Evolutionary conservation across 2,113 vertebrate genomes (phyloP), one percentile per base, ranked within the genome.

Genomic region (Pelecanus crispus): DNA sequence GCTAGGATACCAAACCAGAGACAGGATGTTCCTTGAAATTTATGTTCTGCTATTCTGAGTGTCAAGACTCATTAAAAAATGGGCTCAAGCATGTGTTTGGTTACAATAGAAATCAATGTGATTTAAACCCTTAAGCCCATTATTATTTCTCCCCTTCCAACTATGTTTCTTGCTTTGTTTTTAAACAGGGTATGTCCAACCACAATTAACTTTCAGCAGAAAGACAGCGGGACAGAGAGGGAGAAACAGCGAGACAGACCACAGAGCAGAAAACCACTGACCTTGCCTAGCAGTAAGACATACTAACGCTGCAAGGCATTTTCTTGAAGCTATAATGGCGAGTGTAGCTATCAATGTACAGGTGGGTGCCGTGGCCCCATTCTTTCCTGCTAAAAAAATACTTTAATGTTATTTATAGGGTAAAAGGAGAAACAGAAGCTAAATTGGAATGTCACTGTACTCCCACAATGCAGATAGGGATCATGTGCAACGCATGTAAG

Each of bases 401-500:
- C 82, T 47, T 50, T 18, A 16, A 15, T 47, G 21, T 38, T 88
- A 75, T 55, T 68, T 80, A 79, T 58, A 61, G 45, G 32, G 22
- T 50, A 73, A 89, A 72, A 63, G 29, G 26, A 72, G 65, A 25
- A 34, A 22, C 61, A 53, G 17, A 70, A 50, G 5, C 42, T 36
- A 3, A 34, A 67, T 21, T 40, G 40, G 79, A 81, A 56, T 15
- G 47, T 77, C 53, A 62, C 47, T 22, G 81, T 18, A 21, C 42
- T 72, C 44, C 52, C 68, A 31, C 24, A 17, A 22, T 29, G 71
- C 55, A 65, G 49, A 44, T 0, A 19, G 36, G 24, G 49, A 47
- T n/a, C 52, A 49, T 0, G 0, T 12, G 31, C 0, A 8, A 62
- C 42, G 25, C 50, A 28, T 1, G 17, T 7, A n/a, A 45, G 42